Evolutionary conservation across 1,140 invertebrate species (phyloP), one percentile per base, ranked within the genome.

Genomic region (Eumaeus atala): DNA sequence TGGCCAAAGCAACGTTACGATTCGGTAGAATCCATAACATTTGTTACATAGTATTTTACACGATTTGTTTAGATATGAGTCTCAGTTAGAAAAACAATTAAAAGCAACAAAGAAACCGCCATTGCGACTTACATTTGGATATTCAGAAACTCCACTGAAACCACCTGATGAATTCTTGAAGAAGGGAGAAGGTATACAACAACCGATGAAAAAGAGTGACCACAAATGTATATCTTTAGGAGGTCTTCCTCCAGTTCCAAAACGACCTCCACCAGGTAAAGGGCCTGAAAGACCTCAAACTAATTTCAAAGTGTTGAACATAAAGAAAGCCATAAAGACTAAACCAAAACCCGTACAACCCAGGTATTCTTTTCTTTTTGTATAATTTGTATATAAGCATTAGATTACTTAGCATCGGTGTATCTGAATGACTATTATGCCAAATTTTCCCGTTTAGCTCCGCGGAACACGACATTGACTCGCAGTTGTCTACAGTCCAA

Each of bases 221-320:
- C 89, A 90, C 33, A 80, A 79, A 58, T 89, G 87, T 60, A 72
- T 71, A 18, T 68, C 72, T 8, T 50, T 66, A 3, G 68, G 74
- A 3, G 68, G 76, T 9, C 75, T 89, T 37, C 87, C 88, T 2
- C 80, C 87, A 0, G 73, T 90, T n/a, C 89, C 89, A 0, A 77
- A 72, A 47, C 52, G 74, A n/a, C 67, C 69, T 5, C 67, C 67
- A 0, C 71, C 68, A 0, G 68, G 44, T 7, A 83, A 67, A 64
- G 61, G 57, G 40, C 57, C 63, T 14, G 62, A 74, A 56, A 77
- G 77, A 60, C 55, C 72, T 3, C 63, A 63, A 34, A 48, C 64
- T n/a, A 89, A 92, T 73, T 91, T 91, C 61, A 83, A 72, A 36
- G 80, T 87, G 9, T 56, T 86, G 9, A 92, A 92, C 66, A 90